Evolutionary conservation across 2,113 vertebrate genomes (phyloP), one percentile per base, ranked within the genome.

Genomic region (Raja brachyura): DNA sequence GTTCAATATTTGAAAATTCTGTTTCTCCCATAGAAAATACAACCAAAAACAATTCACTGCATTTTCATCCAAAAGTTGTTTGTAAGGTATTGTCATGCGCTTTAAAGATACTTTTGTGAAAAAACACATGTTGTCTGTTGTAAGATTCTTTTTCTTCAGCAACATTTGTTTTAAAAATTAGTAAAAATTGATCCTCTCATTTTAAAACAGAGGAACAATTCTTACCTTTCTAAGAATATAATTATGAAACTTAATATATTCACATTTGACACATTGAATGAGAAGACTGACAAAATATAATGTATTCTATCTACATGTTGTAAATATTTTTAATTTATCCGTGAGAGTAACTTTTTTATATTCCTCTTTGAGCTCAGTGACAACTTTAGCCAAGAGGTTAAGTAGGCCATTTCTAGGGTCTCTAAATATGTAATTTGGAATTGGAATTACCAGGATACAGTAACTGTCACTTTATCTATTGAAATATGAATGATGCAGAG

Each of bases 11-110:
- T 63, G 6, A 88, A 18, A 16, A 63, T 88, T 88, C 28, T 61
- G 61, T 31, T 63, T 5, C 83, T 56, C n/a, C 59, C 83, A 14
- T 25, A 85, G 61, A 61, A 11, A 77, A 33, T 61, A 31, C 11
- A 28, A 88, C 59, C 56, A 86, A 86, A 86, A 86, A 85, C 22
- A 31, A 88, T 18, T 59, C 56, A 61, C 81, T 85, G 81, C 81
- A n/a, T 14, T 85, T 85, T 85, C 54, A 85, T 31, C 59, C n/a
- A 25, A 61, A 56, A 10, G 54, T 28, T 31, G 5, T 63, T 86
- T 86, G 22, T 54, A 22, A 28, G 56, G 28, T 28, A 85, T 85
- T 85, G 54, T 56, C 11, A 14, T 63, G 28, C 11, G 7, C 0
- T 28, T 88, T 88, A 63, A 61, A 4, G 9, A 11, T 11, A 25